phyloP scores from a whole-genome alignment of 2,797 vertebrate genomes.

The Xiphophorus birchmanni region DNA sequence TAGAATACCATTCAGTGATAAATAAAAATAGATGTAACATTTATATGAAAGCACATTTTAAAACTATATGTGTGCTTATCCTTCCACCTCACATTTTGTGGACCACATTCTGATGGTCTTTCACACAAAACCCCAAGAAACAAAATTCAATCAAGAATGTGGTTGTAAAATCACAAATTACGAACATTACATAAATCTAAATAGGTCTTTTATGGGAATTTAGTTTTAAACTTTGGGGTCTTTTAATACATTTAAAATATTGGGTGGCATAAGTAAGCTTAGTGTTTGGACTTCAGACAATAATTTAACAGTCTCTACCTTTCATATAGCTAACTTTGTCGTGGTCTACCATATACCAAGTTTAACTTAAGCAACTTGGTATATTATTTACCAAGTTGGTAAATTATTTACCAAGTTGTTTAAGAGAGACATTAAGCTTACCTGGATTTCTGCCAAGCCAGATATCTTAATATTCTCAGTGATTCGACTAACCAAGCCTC shows the following conservation, averaged over 20 bases:
- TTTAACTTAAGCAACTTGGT: neutral
- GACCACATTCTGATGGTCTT: neutral
- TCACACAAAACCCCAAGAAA: too few species aligned
- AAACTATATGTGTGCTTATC: neutral
- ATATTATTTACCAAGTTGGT: too few species aligned
- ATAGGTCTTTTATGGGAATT: too few species aligned
- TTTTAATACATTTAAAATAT: neutral
- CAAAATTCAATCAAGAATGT: neutral
- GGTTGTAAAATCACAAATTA: neutral
- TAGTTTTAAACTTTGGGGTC: neutral
- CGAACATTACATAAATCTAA: too few species aligned
- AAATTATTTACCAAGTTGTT: too few species aligned
- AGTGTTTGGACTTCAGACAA: neutral
- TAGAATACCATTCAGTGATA: neutral
- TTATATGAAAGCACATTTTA: neutral
- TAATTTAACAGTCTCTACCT: neutral
- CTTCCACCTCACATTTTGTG: neutral
- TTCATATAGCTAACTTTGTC: neutral
- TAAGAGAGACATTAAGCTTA: conserved; percentile 17
- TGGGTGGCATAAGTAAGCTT: neutral
- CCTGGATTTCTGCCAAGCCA: conserved; percentile 61
- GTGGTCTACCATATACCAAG: neutral
- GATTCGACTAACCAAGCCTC: conserved; percentile 49
- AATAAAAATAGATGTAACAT: neutral
- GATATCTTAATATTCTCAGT: conserved; percentile 29